Evolutionary conservation across 2,888 invertebrate genomes (phyloP).

Genomic region (Acleris laterana): DNA sequence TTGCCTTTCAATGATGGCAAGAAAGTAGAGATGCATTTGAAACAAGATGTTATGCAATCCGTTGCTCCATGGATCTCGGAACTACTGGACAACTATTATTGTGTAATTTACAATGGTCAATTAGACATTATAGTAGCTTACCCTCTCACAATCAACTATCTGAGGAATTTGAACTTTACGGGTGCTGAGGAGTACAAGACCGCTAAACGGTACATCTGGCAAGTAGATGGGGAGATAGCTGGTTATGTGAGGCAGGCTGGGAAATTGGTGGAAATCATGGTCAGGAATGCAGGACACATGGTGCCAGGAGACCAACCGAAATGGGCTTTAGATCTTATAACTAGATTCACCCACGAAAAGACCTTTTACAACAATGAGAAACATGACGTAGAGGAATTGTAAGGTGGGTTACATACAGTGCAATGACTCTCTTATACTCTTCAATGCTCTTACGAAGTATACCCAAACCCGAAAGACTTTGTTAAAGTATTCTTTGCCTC

Average conservation of each 20-base stretch:
- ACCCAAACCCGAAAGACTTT: too few species aligned
- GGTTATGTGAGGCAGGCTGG: constrained; percentile 90
- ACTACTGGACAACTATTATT: constrained; percentile 87
- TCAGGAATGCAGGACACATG: constrained; percentile 93
- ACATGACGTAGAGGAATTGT: constrained; percentile 1
- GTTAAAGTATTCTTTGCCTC: too few species aligned
- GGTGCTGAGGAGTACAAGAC: constrained; percentile 86
- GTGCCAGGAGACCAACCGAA: constrained; percentile 91
- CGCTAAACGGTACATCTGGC: constrained; percentile 88
- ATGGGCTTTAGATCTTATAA: constrained; percentile 90
- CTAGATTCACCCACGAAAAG: constrained; percentile 86
- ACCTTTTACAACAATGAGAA: constrained; percentile 51
- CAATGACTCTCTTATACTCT: too few species aligned
- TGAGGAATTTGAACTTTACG: constrained; percentile 88
- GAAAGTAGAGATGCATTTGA: constrained; percentile 88
- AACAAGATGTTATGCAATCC: constrained; percentile 92
- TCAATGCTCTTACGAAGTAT: too few species aligned
- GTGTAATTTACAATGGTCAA: constrained; percentile 95
- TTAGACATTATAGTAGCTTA: constrained; percentile 96
- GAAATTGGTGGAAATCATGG: constrained; percentile 89
- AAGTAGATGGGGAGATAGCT: constrained; percentile 87
- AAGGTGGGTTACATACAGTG: neutral
- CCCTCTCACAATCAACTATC: constrained; percentile 91
- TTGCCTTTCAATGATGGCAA: constrained; percentile 87
- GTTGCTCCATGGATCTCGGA: constrained; percentile 89